phyloP scores from a whole-genome alignment of 2,797 vertebrate genomes.

The Emys orbicularis region DNA sequence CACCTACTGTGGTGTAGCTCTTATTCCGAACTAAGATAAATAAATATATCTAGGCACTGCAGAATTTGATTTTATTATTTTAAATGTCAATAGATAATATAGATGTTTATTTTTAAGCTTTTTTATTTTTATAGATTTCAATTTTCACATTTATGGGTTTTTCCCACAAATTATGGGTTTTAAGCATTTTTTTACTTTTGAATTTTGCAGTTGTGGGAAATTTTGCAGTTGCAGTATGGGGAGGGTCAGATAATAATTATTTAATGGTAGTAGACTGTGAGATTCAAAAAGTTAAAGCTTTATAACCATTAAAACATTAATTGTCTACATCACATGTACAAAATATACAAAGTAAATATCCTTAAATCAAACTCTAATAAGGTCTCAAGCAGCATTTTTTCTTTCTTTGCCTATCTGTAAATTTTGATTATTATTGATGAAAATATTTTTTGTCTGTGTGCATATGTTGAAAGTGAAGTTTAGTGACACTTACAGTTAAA shows the following conservation, averaged over 20 bases:
- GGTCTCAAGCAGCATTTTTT: neutral
- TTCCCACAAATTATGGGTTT: too few relatives aligned
- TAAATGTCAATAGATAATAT: neutral
- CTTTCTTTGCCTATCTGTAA: neutral
- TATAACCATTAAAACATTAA: neutral
- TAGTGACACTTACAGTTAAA: neutral
- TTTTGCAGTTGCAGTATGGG: neutral
- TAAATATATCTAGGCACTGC: neutral
- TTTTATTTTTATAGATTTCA: neutral
- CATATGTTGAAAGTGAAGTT: neutral
- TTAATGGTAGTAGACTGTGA: neutral
- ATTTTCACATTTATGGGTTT: too few relatives aligned
- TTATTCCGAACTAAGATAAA: neutral
- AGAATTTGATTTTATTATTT: neutral
- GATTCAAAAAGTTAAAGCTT: neutral
- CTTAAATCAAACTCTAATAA: neutral
- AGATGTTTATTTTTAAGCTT: neutral
- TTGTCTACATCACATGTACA: neutral
- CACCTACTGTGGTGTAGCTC: neutral
- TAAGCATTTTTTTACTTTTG: too few relatives aligned
- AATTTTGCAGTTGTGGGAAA: neutral
- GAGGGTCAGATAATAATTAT: neutral
- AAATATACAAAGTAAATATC: too few relatives aligned
- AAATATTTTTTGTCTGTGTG: neutral
- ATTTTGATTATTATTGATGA: neutral